phyloP scores from a whole-genome alignment of 2,113 vertebrate species.

The Beaufortia kweichowensis region DNA sequence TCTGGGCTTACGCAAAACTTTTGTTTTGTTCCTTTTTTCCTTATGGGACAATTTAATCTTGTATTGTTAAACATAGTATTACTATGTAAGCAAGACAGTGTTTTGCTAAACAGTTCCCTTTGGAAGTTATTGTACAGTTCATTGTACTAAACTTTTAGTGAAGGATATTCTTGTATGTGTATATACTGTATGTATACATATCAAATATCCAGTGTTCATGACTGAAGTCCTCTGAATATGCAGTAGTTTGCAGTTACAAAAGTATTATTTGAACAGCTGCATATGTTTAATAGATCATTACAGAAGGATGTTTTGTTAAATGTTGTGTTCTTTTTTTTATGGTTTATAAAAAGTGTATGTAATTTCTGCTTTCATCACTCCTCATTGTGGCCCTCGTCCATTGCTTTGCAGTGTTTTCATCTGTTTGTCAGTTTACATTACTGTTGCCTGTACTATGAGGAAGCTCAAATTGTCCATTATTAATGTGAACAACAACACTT shows the following conservation, averaged over 20 bases:
- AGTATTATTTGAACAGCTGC: conserved; percentile 53
- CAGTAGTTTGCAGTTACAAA: conserved; percentile 60
- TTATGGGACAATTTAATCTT: conserved; percentile 64
- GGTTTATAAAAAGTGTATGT: not conserved
- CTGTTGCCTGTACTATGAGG: conserved; percentile 20
- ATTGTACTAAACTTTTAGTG: conserved; percentile 70
- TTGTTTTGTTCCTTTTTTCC: conserved; percentile 40
- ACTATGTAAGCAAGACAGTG: conserved; percentile 71
- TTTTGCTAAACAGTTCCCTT: conserved; percentile 73
- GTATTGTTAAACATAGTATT: conserved; percentile 69
- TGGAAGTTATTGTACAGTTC: conserved; percentile 75
- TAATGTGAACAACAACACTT: not conserved
- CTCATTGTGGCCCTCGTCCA: conserved; percentile 1
- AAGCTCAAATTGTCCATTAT: not conserved
- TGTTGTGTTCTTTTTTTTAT: conserved; percentile 25
- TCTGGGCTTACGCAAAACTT: conserved; percentile 70
- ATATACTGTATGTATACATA: conserved; percentile 70
- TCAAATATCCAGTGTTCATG: conserved; percentile 53
- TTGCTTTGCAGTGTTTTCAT: conserved; percentile 36
- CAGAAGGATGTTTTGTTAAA: conserved; percentile 47
- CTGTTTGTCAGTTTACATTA: conserved; percentile 49
- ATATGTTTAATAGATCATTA: conserved; percentile 61
- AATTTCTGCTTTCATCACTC: conserved; percentile 31
- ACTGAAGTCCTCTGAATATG: conserved; percentile 58
- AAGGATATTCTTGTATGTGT: conserved; percentile 65